These are phyloP conservation scores for Chamaetylas fuelleborni DNA, from an alignment of 2,113 vertebrate genomes.

Conservation along the genomic window DNA sequence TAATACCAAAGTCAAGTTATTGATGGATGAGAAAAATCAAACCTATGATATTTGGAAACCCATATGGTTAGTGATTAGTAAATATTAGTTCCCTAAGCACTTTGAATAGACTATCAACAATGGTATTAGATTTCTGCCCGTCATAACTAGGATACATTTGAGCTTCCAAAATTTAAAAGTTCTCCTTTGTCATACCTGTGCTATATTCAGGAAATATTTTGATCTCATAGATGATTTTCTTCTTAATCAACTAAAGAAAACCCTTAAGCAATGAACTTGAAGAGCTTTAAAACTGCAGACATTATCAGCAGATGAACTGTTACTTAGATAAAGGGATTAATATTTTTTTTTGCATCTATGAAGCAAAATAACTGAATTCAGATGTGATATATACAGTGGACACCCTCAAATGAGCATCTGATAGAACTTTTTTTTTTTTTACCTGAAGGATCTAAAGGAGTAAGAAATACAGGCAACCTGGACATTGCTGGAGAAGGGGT, in stretches of 20 bases:
- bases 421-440: not conserved
- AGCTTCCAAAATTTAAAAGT: not conserved
- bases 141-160: not conserved
- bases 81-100: not conserved
- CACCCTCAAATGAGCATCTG: not conserved
- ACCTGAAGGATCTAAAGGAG: not conserved
- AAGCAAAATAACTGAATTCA: not conserved
- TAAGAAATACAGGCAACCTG: not conserved
- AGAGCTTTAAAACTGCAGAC: not conserved
- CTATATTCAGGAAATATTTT: not conserved
- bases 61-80: not conserved
- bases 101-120: not conserved
- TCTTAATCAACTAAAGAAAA: not conserved
- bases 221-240: not conserved
- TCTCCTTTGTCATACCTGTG: not conserved
- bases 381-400: not conserved
- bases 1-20: not conserved
- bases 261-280: not conserved
- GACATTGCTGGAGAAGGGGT: not conserved
- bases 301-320: not conserved
- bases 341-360: not conserved
- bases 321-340: not conserved
- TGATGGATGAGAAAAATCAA: not conserved
- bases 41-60: not conserved
- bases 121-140: not conserved